Evolutionary conservation across 2,888 invertebrate species (phyloP), one percentile per base, ranked within the genome.

Genomic region (Hylaea fasciaria): DNA sequence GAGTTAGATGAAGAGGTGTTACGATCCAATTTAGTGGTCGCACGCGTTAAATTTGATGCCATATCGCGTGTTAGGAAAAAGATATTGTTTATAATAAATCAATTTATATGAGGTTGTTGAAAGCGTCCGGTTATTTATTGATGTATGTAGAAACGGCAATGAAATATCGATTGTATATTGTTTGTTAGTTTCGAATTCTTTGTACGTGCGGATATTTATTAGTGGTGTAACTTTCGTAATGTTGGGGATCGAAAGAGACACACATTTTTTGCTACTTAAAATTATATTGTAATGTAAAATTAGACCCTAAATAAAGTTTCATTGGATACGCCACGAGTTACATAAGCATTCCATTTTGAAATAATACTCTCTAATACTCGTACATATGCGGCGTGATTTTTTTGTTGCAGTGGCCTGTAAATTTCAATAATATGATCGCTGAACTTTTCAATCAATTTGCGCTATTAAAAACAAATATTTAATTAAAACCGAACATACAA

Each of bases 61-160:
- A 35, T 35, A 7, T 35, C 11, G 35, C 35, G 9, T 5, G 35
- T 35, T 35, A 9, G 35, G 1, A 35, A 35, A 9, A 35, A 35
- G 9, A 8, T 35, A 35, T 35, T 22, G 22, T 35, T 35, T 2
- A 16, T 44, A 7, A 22, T 22, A 1, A 12, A 44, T 44, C 16
- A n/a, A 9, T 16, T 9, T 44, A 1, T 44, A 12, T 44, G n/a
- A 12, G 48, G 54, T 45, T 64, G 55, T 61, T 57, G 48, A 51
- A 57, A 45, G 48, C 58, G 53, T 57, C 57, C 64, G 61, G 50
- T 49, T 49, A 50, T 51, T 40, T 35, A 46, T 22, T 22, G 2
- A 22, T 22, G 22, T 22, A 22, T 22, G 22, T 12, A 39, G 39
- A 39, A 39, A 39, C n/a, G 12, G 39, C n/a, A 39, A 12, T 39